Percentiles rank a stretch among this genome's conserved stretches.
phyloP scores from a whole-genome alignment of 2,888 invertebrate genomes.

The Bombyx huttoni region DNA sequence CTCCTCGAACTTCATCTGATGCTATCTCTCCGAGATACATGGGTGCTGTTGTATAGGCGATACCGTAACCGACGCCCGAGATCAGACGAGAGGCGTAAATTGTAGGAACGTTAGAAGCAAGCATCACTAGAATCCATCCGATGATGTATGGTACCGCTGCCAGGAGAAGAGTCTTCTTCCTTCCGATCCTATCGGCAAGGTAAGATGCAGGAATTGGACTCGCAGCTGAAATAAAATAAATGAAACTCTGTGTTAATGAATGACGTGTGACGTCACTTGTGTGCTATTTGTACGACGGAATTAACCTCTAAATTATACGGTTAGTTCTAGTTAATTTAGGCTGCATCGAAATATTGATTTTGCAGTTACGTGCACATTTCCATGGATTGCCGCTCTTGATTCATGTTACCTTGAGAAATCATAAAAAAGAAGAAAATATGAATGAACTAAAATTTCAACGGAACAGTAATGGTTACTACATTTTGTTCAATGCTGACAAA shows the following conservation, averaged over 20 bases:
- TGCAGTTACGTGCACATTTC: too few species aligned
- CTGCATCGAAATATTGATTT: too few species aligned
- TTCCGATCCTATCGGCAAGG: conserved; percentile 75
- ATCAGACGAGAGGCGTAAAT: conserved; percentile 74
- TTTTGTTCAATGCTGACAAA: neutral
- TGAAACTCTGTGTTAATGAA: neutral
- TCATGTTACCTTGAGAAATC: too few species aligned
- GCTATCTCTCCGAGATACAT: conserved; percentile 77
- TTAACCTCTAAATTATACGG: too few species aligned
- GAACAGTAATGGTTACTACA: too few species aligned
- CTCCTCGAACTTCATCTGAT: conserved; percentile 71
- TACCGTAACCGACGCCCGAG: conserved; percentile 75
- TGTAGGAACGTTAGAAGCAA: conserved; percentile 68
- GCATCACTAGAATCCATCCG: conserved; percentile 76
- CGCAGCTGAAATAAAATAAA: conserved; percentile 50
- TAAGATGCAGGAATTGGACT: conserved; percentile 76
- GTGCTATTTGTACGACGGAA: too few species aligned
- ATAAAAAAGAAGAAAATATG: too few species aligned
- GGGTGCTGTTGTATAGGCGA: conserved; percentile 73
- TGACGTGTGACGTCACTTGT: too few species aligned
- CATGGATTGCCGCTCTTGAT: too few species aligned
- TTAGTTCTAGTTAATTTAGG: too few species aligned
- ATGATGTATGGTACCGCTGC: conserved; percentile 73
- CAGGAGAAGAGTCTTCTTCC: conserved; percentile 74
- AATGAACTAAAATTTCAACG: too few species aligned